Percentiles rank a stretch among this genome's conserved stretches.
phyloP scores from a whole-genome alignment of 2,888 invertebrate species.

The Andrena bicolor region DNA sequence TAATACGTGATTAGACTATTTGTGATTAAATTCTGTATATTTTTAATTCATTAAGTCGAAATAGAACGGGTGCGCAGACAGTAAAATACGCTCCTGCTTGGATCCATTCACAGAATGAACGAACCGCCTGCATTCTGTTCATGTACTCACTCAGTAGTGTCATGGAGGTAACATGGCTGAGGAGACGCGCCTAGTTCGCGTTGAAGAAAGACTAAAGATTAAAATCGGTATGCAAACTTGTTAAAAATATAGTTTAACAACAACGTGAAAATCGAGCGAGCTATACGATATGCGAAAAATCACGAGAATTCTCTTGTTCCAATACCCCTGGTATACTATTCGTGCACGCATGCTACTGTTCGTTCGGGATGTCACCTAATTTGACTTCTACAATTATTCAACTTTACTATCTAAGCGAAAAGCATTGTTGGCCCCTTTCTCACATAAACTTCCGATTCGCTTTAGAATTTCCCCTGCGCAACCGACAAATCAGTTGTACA shows the following conservation, averaged over 20 bases:
- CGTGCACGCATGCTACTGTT: slow-evolving; percentile 54
- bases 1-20: not conserved
- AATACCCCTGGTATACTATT: slow-evolving; percentile 21
- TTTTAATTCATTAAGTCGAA: not conserved
- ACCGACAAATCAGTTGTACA: not conserved
- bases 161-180: slow-evolving; percentile 97
- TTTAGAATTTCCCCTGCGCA: slow-evolving; percentile 1
- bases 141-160: slow-evolving; percentile 84
- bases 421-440: slow-evolving; percentile 4
- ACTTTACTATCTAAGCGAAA: slow-evolving; percentile 46
- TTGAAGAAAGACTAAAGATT: slow-evolving; percentile 96
- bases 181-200: slow-evolving; percentile 95
- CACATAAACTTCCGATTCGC: not conserved
- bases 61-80: slow-evolving; percentile 33
- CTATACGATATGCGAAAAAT: slow-evolving; percentile 16
- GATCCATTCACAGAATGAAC: slow-evolving; percentile 82
- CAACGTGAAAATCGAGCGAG: slow-evolving; percentile 22
- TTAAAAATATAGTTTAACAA: slow-evolving; percentile 39
- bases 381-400: slow-evolving; percentile 66
- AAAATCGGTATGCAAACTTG: slow-evolving; percentile 92
- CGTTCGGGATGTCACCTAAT: slow-evolving; percentile 73
- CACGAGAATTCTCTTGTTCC: slow-evolving; percentile 17
- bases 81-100: slow-evolving; percentile 71
- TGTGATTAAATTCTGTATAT: not conserved
- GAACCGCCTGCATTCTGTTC: slow-evolving; percentile 78